Evolutionary conservation across 2,113 vertebrate genomes (phyloP).

Genomic region (Cyprinodon brontotheroides): DNA sequence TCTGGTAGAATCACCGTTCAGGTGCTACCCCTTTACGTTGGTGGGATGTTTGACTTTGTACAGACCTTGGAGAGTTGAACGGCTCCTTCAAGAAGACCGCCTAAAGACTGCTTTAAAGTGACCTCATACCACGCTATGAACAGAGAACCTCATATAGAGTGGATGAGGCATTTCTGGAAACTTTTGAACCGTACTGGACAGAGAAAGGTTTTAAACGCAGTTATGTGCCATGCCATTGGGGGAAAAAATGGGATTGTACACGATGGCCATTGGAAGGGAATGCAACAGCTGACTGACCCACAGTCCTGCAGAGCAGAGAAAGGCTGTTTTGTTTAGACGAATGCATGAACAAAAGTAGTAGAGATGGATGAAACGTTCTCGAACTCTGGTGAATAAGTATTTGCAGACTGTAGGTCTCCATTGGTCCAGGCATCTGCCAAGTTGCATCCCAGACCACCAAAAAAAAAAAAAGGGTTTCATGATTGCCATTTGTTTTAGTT

Average conservation of each 20-base stretch:
- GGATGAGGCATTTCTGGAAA: slow-evolving; percentile 9
- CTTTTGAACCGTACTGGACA: slow-evolving; percentile 6
- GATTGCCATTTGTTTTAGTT: background rate
- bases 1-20: slow-evolving; percentile 85
- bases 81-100: slow-evolving; percentile 7
- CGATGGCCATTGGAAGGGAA: background rate
- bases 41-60: slow-evolving; percentile 52
- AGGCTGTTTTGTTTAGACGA: slow-evolving; percentile 1
- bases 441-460: slow-evolving; percentile 42
- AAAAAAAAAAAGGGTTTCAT: slow-evolving; percentile 17
- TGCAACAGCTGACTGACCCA: background rate
- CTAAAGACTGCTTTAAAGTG: slow-evolving; percentile 18
- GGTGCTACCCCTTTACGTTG: slow-evolving; percentile 33
- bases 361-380: slow-evolving; percentile 5
- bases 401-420: slow-evolving; percentile 1
- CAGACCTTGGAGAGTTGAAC: slow-evolving; percentile 31
- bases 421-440: slow-evolving; percentile 7
- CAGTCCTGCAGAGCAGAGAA: background rate
- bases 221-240: slow-evolving; percentile 15
- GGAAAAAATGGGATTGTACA: slow-evolving; percentile 4
- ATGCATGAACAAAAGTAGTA: slow-evolving; percentile 21
- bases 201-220: slow-evolving; percentile 18
- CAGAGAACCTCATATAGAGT: slow-evolving; percentile 33
- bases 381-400: slow-evolving; percentile 2
- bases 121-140: slow-evolving; percentile 17